Base-by-base conservation (phyloP, 2,797 vertebrate genomes). In the Melanotaenia nigrans region DNA sequence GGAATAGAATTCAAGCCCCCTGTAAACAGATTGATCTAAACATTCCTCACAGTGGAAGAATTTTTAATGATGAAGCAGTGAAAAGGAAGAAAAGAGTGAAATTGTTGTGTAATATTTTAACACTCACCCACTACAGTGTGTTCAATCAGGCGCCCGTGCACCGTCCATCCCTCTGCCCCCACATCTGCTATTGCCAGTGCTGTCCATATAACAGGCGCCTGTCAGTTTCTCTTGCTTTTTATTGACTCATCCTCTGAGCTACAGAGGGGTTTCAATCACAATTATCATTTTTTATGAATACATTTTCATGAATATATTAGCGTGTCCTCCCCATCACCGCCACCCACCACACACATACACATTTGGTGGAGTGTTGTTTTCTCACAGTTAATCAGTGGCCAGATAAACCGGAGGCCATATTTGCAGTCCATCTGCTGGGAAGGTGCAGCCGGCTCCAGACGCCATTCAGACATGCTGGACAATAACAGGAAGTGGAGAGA, bases 281-380 rank as follows among this genome's bases (percentile, higher is more conserved):
- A 93, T 92, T 90, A 90, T 85, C 75, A 85, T 94, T 91, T 91
- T 92, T 92, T 90, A 92, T 90, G 89, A 93, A 94, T 93, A 92
- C 87, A 94, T 93, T 94, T 92, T 92, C 92, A 93, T 92, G 93
- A 93, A 94, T 94, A 93, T 90, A 95, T 94, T 93, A 93, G 86
- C 90, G 74, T 49, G 66, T 88, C 76, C 79, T 81, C 81, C 87
- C 85, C 84, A 65, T 85, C 85, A 38, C 78, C 51, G 32, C 71
- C 82, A 54, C 83, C 78, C 69, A 61, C 79, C 76, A 56, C 83
- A 68, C 87, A 82, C 86, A 79, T 60, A 80, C 82, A 86, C 91
- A 90, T 91, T 92, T 93, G 92, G 85, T 89, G 83, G 89, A 92
- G 92, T 94, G 93, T 93, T 94, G 91, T 91, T 92, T 90, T 93